Percentiles rank a stretch among this genome's conserved stretches.
Conservation (phyloP, 2,888 invertebrate species). For the Pachliopta kotzebuea region DNA sequence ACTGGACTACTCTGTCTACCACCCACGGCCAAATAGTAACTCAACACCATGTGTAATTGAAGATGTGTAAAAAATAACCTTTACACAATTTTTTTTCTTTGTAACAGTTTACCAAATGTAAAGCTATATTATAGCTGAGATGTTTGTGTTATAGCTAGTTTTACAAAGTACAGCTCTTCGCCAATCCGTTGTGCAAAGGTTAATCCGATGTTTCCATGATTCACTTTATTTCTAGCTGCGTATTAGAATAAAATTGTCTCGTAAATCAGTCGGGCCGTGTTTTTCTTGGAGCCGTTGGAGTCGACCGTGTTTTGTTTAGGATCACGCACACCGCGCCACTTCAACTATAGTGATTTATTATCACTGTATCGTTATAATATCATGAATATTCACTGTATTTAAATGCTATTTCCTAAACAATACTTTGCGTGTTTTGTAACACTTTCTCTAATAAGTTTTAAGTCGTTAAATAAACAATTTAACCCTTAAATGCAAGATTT, state of each 20-base stretch:
- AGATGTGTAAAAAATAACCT: too few relatives aligned
- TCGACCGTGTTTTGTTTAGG: conserved; percentile 73
- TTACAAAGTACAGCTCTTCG: conserved; percentile 29
- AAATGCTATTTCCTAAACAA: conserved; percentile 15
- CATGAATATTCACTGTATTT: conserved; percentile 28
- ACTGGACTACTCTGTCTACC: too few relatives aligned
- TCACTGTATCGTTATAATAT: conserved; percentile 50
- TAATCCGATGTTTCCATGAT: conserved; percentile 64
- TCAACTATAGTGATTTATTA: conserved; percentile 68
- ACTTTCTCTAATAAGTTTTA: too few relatives aligned
- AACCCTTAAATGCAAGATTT: too few relatives aligned
- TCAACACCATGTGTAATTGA: too few relatives aligned
- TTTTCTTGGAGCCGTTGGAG: conserved; percentile 71
- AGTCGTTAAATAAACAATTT: too few relatives aligned
- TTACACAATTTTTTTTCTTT: too few relatives aligned
- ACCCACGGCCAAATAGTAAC: too few relatives aligned
- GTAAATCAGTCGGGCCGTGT: conserved; percentile 76
- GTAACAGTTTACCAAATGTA: not conserved
- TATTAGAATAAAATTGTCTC: conserved; percentile 75
- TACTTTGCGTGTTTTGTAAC: not conserved
- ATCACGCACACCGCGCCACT: conserved; percentile 73
- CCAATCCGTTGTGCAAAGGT: conserved; percentile 51
- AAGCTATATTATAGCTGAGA: not conserved
- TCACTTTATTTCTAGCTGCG: conserved; percentile 72
- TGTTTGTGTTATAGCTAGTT: not conserved